Evolutionary conservation across 2,113 vertebrate species (phyloP).

Genomic region (Phylloscopus trochilus): DNA sequence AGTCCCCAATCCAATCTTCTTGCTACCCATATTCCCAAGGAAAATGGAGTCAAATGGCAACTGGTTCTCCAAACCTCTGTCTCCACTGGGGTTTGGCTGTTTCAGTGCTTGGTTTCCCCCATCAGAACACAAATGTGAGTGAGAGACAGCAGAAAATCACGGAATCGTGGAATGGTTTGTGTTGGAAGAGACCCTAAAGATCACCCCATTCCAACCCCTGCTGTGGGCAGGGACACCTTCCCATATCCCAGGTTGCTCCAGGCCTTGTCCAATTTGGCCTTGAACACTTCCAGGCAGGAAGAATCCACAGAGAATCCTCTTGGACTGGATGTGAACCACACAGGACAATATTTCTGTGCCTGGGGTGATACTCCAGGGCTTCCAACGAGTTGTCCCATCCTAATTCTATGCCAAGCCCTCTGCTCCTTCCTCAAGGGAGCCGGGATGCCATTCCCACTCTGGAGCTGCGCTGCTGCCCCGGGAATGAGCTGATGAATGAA

Average conservation of each 20-base stretch:
- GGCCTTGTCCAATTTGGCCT: rapidly evolving
- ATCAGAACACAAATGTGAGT: neutral
- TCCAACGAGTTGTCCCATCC: neutral
- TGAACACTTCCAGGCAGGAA: neutral
- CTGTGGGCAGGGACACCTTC: neutral
- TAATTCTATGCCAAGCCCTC: neutral
- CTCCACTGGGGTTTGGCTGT: neutral
- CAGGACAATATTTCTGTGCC: rapidly evolving
- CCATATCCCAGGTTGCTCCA: neutral
- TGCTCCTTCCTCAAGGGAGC: neutral
- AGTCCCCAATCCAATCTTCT: neutral
- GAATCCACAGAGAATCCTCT: neutral
- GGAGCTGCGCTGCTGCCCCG: neutral
- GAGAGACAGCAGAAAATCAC: neutral
- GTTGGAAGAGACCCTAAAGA: neutral
- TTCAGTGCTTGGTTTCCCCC: neutral
- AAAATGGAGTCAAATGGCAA: neutral
- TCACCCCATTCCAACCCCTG: neutral
- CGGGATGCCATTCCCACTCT: neutral
- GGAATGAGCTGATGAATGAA: neutral
- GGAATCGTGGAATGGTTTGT: neutral
- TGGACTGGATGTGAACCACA: neutral
- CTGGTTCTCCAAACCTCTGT: neutral
- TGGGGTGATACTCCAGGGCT: neutral
- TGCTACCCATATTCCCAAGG: neutral